Evolutionary conservation across 2,888 invertebrate genomes (phyloP).

Genomic region (Orthosia cruda): DNA sequence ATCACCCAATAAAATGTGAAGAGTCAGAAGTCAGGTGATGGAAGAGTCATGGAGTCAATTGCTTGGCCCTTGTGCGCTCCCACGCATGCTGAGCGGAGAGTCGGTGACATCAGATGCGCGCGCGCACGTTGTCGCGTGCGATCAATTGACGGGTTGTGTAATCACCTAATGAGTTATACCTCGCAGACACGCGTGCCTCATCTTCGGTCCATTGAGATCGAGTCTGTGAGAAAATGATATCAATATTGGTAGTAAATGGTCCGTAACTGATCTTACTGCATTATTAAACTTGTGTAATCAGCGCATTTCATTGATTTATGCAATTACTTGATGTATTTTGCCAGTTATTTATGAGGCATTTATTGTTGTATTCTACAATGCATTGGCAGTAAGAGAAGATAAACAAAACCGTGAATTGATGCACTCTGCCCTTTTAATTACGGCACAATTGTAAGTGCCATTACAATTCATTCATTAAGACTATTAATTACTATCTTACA

Average conservation of each 20-base stretch:
- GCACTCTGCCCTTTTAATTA: slow-evolving; percentile 38
- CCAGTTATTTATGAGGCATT: slow-evolving; percentile 19
- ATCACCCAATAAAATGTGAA: slow-evolving; percentile 61
- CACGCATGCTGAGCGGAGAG: slow-evolving; percentile 59
- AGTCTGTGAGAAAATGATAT: slow-evolving; percentile 23
- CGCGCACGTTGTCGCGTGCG: slow-evolving; percentile 53
- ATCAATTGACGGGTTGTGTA: slow-evolving; percentile 61
- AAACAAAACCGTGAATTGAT: slow-evolving; percentile 26
- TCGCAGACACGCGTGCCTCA: slow-evolving; percentile 30
- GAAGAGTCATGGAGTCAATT: slow-evolving; percentile 74
- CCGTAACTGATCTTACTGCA: slow-evolving; percentile 6
- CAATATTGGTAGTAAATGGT: slow-evolving; percentile 22
- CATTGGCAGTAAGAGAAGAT: slow-evolving; percentile 31
- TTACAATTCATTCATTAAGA: slow-evolving; percentile 30
- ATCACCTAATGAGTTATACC: slow-evolving; percentile 52
- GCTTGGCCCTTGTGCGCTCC: slow-evolving; percentile 69
- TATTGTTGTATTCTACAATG: slow-evolving; percentile 30
- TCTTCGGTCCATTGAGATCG: slow-evolving; percentile 36
- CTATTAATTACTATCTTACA: slow-evolving; percentile 31
- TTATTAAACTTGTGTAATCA: slow-evolving; percentile 15
- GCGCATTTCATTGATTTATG: slow-evolving; percentile 38
- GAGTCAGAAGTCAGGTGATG: slow-evolving; percentile 79
- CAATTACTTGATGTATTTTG: slow-evolving; percentile 7
- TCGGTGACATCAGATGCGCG: slow-evolving; percentile 66
- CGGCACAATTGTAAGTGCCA: slow-evolving; percentile 25